A percentile compares a stretch with the other conserved stretches of the same genome.
phyloP scores from a whole-genome alignment of 2,888 invertebrate genomes.

The Conistra vaccinii region DNA sequence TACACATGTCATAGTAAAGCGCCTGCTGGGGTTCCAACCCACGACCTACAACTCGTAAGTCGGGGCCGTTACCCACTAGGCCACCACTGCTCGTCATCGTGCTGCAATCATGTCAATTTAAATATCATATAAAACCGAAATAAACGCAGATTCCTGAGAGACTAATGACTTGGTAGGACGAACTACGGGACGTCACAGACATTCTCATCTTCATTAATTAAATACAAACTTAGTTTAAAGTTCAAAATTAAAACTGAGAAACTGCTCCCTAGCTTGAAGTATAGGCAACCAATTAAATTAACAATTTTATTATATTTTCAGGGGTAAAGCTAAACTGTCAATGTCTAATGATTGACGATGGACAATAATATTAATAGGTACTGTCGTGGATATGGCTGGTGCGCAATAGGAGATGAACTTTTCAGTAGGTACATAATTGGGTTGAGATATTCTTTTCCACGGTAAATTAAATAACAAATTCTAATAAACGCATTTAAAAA shows the following conservation, averaged over 20 bases:
- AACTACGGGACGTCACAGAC: not conserved
- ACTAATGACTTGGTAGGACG: not conserved
- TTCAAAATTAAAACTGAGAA: conserved; percentile 37
- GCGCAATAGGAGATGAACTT: not conserved
- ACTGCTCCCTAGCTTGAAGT: conserved; percentile 6
- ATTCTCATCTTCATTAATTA: conserved; percentile 30
- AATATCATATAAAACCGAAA: not conserved
- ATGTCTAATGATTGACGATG: not conserved
- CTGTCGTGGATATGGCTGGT: not conserved
- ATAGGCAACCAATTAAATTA: conserved; percentile 1
- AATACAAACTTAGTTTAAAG: conserved; percentile 33
- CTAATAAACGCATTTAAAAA: not conserved
- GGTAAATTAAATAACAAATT: too few relatives aligned
- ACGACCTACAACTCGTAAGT: too few relatives aligned
- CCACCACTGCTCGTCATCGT: too few relatives aligned
- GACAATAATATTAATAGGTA: not conserved
- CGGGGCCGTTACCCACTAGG: too few relatives aligned
- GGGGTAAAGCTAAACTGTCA: not conserved
- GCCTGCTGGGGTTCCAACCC: too few relatives aligned
- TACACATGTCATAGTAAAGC: too few relatives aligned
- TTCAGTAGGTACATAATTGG: not conserved
- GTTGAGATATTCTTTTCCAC: not conserved
- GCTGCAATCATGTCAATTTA: too few relatives aligned
- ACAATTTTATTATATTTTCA: conserved; percentile 7
- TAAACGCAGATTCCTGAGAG: not conserved